phyloP scores from a whole-genome alignment of 2,888 invertebrate species.

The Podabrus alpinus region DNA sequence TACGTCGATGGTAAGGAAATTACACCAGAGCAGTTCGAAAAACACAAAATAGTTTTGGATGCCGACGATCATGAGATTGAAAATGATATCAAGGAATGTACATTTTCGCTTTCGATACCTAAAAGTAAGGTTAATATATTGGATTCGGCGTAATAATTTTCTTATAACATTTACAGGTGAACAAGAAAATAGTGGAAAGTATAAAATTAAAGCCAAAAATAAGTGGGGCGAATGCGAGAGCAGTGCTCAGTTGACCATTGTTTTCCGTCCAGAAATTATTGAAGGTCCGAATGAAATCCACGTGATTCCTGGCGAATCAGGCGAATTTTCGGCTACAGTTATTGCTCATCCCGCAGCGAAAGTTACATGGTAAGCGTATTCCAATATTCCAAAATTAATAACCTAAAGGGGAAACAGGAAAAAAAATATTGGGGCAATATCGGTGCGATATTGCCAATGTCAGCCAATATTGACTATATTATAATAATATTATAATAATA shows the following conservation, averaged over 20 bases:
- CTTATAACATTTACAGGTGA: conserved; percentile 57
- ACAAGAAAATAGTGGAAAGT: conserved; percentile 80
- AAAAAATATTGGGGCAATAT: no score
- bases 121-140: conserved; percentile 57
- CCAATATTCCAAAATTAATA: not conserved
- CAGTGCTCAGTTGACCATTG: conserved; percentile 76
- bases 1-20: conserved; percentile 74
- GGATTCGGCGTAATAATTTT: not conserved
- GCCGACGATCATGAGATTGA: conserved; percentile 70
- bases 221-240: conserved; percentile 77
- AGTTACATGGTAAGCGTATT: conserved; percentile 79
- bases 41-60: conserved; percentile 61
- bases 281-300: conserved; percentile 74
- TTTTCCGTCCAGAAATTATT: conserved; percentile 79
- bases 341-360: conserved; percentile 89
- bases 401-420: no score
- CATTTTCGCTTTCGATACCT: conserved; percentile 76
- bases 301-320: conserved; percentile 76
- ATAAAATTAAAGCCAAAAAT: conserved; percentile 79
- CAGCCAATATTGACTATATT: no score
- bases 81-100: conserved; percentile 80
- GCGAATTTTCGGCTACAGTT: conserved; percentile 79
- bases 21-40: conserved; percentile 62
- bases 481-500: no score
- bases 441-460: no score